A percentile compares a stretch with the other conserved stretches of the same genome.
Conservation (phyloP, 2,113 vertebrate species). For the Heterochromis multidens region DNA sequence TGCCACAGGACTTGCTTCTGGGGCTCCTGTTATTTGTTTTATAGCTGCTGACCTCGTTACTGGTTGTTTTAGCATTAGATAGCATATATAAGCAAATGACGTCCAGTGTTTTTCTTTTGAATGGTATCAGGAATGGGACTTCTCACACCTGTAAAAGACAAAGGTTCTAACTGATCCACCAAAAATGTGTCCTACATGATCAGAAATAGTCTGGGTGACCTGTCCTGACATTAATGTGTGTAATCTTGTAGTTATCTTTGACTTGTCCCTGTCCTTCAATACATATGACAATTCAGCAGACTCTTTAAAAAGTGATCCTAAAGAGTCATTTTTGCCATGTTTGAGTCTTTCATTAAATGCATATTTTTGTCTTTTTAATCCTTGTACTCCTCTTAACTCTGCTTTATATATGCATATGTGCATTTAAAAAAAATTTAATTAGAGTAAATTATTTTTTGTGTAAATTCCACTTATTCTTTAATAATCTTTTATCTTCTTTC, state of each 20-base stretch:
- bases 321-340: not conserved
- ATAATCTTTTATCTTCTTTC: not conserved
- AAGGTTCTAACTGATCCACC: not conserved
- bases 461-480: not conserved
- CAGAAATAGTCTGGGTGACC: not conserved
- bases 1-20: too few species aligned
- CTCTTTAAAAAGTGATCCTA: not conserved
- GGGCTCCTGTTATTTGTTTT: too few species aligned
- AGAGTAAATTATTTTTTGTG: not conserved
- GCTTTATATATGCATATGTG: not conserved
- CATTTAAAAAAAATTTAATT: too few species aligned
- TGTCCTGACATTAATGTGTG: too few species aligned
- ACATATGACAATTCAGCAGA: too few species aligned
- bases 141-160: not conserved
- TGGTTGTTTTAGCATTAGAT: too few species aligned
- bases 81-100: too few species aligned
- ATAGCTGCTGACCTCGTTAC: too few species aligned
- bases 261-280: not conserved
- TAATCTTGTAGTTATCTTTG: not conserved
- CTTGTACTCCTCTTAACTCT: not conserved
- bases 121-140: too few species aligned
- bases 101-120: not conserved
- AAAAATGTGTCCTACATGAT: not conserved
- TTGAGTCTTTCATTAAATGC: not conserved
- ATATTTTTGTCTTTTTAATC: not conserved